Percentiles rank a stretch among this genome's conserved stretches.
Evolutionary conservation across 2,797 vertebrate genomes (phyloP).

Genomic region (Nyctibius grandis): DNA sequence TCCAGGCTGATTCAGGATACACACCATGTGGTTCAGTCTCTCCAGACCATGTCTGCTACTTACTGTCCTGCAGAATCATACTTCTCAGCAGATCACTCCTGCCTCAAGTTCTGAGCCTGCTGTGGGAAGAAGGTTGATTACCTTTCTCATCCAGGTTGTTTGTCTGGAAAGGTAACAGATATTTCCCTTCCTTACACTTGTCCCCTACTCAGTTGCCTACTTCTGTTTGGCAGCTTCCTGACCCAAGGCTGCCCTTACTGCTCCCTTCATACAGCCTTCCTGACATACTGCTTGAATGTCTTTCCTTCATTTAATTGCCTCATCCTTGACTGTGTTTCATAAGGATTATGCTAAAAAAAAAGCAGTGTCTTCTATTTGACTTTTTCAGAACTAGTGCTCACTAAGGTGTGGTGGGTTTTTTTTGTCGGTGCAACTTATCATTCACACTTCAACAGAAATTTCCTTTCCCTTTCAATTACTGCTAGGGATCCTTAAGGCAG

Average conservation of each 20-base stretch:
- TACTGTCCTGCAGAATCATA: background rate
- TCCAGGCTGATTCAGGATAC: background rate
- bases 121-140: background rate
- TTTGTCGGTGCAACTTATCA: background rate
- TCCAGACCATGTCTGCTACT: background rate
- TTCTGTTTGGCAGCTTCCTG: background rate
- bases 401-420: fast-evolving
- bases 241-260: background rate
- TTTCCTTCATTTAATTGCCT: background rate
- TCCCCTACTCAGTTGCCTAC: background rate
- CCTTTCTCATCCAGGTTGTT: background rate
- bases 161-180: background rate
- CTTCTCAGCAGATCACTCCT: background rate
- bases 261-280: background rate
- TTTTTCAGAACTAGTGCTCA: background rate
- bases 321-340: background rate
- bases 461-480: background rate
- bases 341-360: background rate
- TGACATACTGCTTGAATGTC: background rate
- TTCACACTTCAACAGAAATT: background rate
- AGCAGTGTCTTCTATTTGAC: background rate
- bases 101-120: background rate
- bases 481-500: background rate
- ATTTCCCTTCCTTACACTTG: background rate
- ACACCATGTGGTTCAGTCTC: background rate